Conservation (phyloP, 2,888 invertebrate species). For the Rotaria magnacalcarata region DNA sequence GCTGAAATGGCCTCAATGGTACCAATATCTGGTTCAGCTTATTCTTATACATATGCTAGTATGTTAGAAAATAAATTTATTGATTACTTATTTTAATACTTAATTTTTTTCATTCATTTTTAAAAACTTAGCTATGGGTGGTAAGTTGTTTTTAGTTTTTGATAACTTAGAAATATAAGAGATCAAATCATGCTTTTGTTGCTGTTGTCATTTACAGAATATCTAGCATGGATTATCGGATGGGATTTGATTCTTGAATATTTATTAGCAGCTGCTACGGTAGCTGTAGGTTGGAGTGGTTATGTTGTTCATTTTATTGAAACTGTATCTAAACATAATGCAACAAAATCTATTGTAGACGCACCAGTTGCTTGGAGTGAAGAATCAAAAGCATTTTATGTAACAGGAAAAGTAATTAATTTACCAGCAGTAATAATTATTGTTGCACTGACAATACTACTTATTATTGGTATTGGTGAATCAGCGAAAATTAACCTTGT, state of each 20-base stretch:
- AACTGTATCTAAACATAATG: background rate
- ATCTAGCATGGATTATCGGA: conserved; percentile 12
- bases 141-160: no score
- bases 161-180: no score
- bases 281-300: conserved; percentile 23
- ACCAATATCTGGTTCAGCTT: background rate
- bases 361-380: background rate
- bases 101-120: no score
- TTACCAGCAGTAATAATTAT: conserved; percentile 42
- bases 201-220: background rate
- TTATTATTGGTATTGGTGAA: conserved; percentile 21
- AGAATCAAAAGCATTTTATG: background rate
- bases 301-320: background rate
- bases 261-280: conserved; percentile 34
- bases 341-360: background rate
- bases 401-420: conserved; percentile 21
- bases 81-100: no score
- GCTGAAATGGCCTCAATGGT: background rate
- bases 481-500: background rate
- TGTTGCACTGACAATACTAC: conserved; percentile 14
- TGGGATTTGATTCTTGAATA: conserved; percentile 38
- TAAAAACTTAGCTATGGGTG: no score
- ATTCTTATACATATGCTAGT: background rate
- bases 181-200: background rate
- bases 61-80: background rate